Evolutionary conservation across 1,140 invertebrate genomes (phyloP), one percentile per base, ranked within the genome.

Genomic region (Andrena cerasifolii): DNA sequence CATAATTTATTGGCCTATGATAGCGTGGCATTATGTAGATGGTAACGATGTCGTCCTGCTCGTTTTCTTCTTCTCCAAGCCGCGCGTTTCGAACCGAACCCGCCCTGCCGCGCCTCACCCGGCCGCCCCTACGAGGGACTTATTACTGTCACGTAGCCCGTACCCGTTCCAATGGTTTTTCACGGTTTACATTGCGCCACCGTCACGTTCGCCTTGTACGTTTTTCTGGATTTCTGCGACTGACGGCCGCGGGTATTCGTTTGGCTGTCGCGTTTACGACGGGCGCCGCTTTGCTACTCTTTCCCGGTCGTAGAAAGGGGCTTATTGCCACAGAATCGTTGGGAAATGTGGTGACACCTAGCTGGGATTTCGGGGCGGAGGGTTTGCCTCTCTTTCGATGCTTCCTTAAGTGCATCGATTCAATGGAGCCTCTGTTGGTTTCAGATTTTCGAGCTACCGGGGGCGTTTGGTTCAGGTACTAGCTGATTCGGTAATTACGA

Each of bases 1-100:
- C 0, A 54, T 78, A 72, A 80, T 85, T 86, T 86, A 86, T 86
- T 62, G 63, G 49, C n/a, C 74, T 70, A 78, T 77, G 84, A 86
- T 83, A 63, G 80, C 63, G 58, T 36, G 8, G 67, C 73, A 82
- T 85, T 84, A 85, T 85, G 82, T 67, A 84, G 78, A 85, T 84
- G 54, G 66, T 16, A 45, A 62, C 62, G 73, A 70, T 40, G 43
- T 36, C 21, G 47, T 70, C 72, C 72, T 71, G 28, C 36, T 58
- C 51, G 43, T 26, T 18, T 28, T 43, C 16, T 47, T 54, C 24
- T 12, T 33, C 4, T 26, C 36, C n/a, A n/a, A n/a, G n/a, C n/a
- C n/a, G n/a, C n/a, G n/a, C n/a, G n/a, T 14, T 26, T 6, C 8
- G 18, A 2, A 78, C 28, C 10, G n/a, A 49, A 24, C 5, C 43